Evolutionary conservation across 92 coral and sea anemone genomes (phyloP), one percentile per base, ranked within the genome.

Genomic region (Isaurus tuberculatus): DNA sequence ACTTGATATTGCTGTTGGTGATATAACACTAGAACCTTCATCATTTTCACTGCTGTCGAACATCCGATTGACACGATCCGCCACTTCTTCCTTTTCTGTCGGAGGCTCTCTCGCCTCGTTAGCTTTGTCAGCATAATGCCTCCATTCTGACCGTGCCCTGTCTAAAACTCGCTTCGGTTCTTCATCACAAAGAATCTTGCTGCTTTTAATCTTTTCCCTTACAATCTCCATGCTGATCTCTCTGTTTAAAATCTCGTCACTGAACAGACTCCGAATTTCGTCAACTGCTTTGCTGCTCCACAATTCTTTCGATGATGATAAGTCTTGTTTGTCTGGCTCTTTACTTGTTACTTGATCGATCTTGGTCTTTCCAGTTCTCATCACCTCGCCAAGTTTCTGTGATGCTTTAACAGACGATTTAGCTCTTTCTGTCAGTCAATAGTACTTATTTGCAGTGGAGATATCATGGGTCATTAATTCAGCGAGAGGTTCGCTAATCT

Each of bases 401-500:
- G 68, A 84, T 19, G 83, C 74, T 15, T 42, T 55, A 73, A 84
- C 87, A 5, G 75, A 73, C 1, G 87, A 73, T 49, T 82, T 82
- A 16, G 70, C 43, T 55, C 65, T 69, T 27, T 82, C 86, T 48
- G 73, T 63, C 53, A 84, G 29, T 16, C 75, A 31, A 28, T 84
- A 84, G 26, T 84, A 84, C 65, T 73, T 84, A 14, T 57, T 72
- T n/a, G 87, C 87, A 33, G 82, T 63, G 36, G 64, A 19, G 19
- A 61, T 5, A 72, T 73, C 73, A 61, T 84, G 87, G 34, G 73
- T 65, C 82, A 61, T 84, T 70, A 84, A 60, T 55, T 84, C 65
- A 25, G 73, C 82, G 11, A 84, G 81, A 31, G 53, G 67, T 42
- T 42, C 87, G 25, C 73, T 37, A 23, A 71, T 79, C 29, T 84